Percentiles rank a stretch among this genome's conserved stretches.
phyloP scores from a whole-genome alignment of 2,888 invertebrate species.

The Lasiommata megera region DNA sequence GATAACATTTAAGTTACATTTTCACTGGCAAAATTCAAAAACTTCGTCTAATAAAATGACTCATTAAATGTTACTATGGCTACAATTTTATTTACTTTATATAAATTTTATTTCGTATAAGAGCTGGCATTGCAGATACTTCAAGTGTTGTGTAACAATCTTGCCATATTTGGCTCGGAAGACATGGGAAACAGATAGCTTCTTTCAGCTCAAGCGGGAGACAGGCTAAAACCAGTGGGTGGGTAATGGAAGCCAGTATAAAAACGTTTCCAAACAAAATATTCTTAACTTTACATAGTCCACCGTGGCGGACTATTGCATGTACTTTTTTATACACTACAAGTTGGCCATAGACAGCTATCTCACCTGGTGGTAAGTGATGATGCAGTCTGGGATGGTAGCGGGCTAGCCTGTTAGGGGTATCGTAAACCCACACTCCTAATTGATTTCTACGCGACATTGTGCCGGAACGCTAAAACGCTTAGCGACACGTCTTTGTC shows the following conservation, averaged over 20 bases:
- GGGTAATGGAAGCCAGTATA: background rate
- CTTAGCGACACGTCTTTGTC: too few relatives aligned
- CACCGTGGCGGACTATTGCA: too few relatives aligned
- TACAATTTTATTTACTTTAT: conserved; percentile 16
- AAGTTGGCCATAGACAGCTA: too few relatives aligned
- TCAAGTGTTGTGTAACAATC: conserved; percentile 8
- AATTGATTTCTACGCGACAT: too few relatives aligned
- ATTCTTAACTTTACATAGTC: too few relatives aligned
- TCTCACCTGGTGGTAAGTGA: too few relatives aligned
- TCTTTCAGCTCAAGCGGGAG: conserved; percentile 1
- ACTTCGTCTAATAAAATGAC: conserved; percentile 25
- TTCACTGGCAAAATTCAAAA: conserved; percentile 27
- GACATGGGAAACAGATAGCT: conserved; percentile 48
- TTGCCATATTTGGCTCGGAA: conserved; percentile 48
- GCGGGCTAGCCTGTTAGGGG: too few relatives aligned
- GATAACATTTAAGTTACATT: conserved; percentile 65
- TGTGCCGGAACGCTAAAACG: too few relatives aligned
- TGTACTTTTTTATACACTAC: too few relatives aligned
- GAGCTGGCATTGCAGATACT: conserved; percentile 17
- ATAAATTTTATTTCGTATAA: conserved; percentile 11
- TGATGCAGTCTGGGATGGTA: too few relatives aligned
- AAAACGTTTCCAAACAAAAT: background rate
- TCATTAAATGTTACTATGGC: conserved; percentile 24
- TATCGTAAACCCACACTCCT: too few relatives aligned
- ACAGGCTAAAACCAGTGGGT: background rate